These are phyloP conservation scores for Tetropium fuscum DNA, from an alignment of 2,888 invertebrate genomes.

Conservation along the genomic window DNA sequence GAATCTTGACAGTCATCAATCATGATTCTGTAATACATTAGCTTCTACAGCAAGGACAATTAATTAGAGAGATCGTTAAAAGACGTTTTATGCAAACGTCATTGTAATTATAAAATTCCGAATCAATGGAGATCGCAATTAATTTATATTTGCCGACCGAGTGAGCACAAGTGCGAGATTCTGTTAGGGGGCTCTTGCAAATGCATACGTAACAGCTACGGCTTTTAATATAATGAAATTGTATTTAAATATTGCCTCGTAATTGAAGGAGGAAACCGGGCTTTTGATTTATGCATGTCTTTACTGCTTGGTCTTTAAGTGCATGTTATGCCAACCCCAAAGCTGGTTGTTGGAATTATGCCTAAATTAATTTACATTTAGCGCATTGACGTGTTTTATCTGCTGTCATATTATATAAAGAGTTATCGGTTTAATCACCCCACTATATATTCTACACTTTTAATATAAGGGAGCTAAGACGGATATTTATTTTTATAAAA, in stretches of 20 bases:
- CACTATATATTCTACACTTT: no score
- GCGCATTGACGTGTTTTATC: no score
- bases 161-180: conserved; percentile 41
- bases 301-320: background rate
- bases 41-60: conserved; percentile 11
- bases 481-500: no score
- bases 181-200: conserved; percentile 26
- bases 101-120: conserved; percentile 50
- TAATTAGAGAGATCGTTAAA: conserved; percentile 37
- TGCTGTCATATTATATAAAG: no score
- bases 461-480: no score
- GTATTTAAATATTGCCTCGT: conserved; percentile 32
- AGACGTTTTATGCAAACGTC: conserved; percentile 38
- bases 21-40: background rate
- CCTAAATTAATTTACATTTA: conserved; percentile 8
- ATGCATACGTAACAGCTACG: conserved; percentile 17
- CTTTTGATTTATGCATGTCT: conserved; percentile 21
- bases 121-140: conserved; percentile 45
- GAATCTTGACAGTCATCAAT: background rate
- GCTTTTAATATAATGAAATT: conserved; percentile 29
- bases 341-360: conserved; percentile 4
- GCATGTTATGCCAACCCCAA: conserved; percentile 9
- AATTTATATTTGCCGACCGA: conserved; percentile 50
- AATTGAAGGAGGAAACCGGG: conserved; percentile 24
- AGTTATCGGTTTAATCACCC: no score